Evolutionary conservation across 2,113 vertebrate species (phyloP), one percentile per base, ranked within the genome.

Genomic region (Typhlomys cinereus): DNA sequence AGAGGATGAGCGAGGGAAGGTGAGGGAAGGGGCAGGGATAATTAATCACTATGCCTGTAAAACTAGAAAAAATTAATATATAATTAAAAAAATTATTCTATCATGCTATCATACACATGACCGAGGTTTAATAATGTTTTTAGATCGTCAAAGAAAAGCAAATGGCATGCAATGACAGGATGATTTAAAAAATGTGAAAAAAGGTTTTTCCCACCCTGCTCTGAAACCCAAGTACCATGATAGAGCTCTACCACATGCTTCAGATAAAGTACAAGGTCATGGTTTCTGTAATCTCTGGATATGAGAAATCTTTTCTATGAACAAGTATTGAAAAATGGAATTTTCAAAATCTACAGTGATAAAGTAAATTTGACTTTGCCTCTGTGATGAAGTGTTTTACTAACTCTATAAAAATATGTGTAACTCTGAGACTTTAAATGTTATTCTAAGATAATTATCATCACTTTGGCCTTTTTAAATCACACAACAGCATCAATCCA

Each of bases 401-500:
- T 92, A 66, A 4, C 10, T 86, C 11, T 86, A n/a, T 73, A 29
- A 69, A 80, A 91, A 52, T 1, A 4, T 64, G 34, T 34, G 31
- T 39, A 52, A 4, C 59, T 3, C 25, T 48, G 31, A 44, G 23
- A 81, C 71, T 82, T 76, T 61, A 67, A 3, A 31, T 6, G 57
- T 81, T 52, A 70, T 44, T 91, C 61, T 75, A 88, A 59, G 7
- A 50, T 52, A 44, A 85, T 89, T 88, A 71, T 61, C 44, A 69
- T 87, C 39, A 39, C 15, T 20, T 85, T 25, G 20, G 9, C 10
- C 25, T 62, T 44, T 79, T 67, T 73, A 82, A 64, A n/a, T 93
- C 79, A 91, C 62, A 73, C 57, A 86, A 81, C 31, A 90, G 31
- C 23, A 57, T 41, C 7, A 10, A 2, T 61, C 74, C 44, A 79